Conservation (phyloP, 2,113 vertebrate genomes). For the Peromyscus maniculatus region DNA sequence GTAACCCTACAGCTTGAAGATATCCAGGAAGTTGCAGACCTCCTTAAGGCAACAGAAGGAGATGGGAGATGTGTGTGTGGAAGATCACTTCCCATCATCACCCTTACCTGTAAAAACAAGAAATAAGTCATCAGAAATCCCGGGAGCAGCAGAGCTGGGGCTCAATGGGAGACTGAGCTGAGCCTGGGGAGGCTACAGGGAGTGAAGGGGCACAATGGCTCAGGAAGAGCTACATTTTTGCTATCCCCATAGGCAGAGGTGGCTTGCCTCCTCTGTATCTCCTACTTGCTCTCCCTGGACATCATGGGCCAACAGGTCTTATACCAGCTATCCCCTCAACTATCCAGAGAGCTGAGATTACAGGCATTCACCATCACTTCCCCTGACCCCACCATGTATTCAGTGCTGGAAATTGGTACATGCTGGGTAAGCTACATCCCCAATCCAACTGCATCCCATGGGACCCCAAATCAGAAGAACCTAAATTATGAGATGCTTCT, state of each 20-base stretch:
- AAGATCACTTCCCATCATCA: background rate
- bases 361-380: background rate
- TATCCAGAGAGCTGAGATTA: background rate
- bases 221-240: background rate
- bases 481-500: background rate
- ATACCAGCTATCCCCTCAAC: background rate
- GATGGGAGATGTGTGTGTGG: background rate
- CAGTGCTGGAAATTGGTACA: background rate
- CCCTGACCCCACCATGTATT: background rate
- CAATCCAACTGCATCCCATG: background rate
- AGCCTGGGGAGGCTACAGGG: conserved; percentile 21
- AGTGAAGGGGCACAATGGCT: background rate
- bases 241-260: conserved; percentile 2
- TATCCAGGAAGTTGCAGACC: background rate
- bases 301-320: background rate
- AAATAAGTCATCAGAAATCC: background rate
- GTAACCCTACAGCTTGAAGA: conserved; percentile 42
- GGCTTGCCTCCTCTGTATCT: fast-evolving
- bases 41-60: background rate
- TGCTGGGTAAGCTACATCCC: background rate
- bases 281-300: fast-evolving
- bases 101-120: conserved; percentile 42
- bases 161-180: conserved; percentile 54
- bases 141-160: background rate
- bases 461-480: background rate